phyloP scores from a whole-genome alignment of 30 jellyfish, hydroid and myxozoan genomes.

The Aurelia aurita complex sp. Pacific region DNA sequence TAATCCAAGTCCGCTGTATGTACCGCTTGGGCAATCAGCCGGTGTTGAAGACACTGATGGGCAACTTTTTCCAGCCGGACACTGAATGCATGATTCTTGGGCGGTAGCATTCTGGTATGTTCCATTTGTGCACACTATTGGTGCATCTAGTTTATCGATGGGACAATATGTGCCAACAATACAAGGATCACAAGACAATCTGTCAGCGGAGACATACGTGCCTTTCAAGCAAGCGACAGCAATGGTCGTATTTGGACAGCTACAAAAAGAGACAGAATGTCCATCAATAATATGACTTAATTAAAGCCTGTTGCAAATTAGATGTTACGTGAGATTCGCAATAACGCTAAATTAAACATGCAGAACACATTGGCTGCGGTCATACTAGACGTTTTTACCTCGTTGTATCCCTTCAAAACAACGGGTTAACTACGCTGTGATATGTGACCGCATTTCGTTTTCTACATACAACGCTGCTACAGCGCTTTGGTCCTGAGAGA shows the following conservation, averaged over 20 bases:
- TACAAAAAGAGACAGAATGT: neutral
- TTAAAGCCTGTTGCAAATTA: too few relatives aligned
- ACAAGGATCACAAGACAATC: slow-evolving; percentile 45
- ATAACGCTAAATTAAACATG: too few relatives aligned
- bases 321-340: too few relatives aligned
- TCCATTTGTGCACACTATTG: slow-evolving; percentile 54
- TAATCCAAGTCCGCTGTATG: slow-evolving; percentile 38
- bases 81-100: slow-evolving; percentile 39
- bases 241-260: slow-evolving; percentile 48
- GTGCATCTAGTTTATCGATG: slow-evolving; percentile 12
- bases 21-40: slow-evolving; percentile 39
- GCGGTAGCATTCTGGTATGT: slow-evolving; percentile 73
- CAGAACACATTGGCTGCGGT: too few relatives aligned
- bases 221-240: slow-evolving; percentile 37
- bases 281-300: neutral
- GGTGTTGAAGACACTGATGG: slow-evolving; percentile 10
- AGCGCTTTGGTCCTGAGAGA: too few relatives aligned
- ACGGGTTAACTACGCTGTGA: too few relatives aligned
- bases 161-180: slow-evolving; percentile 72
- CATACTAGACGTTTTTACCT: too few relatives aligned
- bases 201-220: slow-evolving; percentile 35
- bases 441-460: too few relatives aligned
- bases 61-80: slow-evolving; percentile 66
- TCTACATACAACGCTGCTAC: too few relatives aligned
- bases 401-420: too few relatives aligned